These are phyloP conservation scores for Limnothrissa miodon DNA, from an alignment of 2,113 vertebrate species.

Conservation along the genomic window DNA sequence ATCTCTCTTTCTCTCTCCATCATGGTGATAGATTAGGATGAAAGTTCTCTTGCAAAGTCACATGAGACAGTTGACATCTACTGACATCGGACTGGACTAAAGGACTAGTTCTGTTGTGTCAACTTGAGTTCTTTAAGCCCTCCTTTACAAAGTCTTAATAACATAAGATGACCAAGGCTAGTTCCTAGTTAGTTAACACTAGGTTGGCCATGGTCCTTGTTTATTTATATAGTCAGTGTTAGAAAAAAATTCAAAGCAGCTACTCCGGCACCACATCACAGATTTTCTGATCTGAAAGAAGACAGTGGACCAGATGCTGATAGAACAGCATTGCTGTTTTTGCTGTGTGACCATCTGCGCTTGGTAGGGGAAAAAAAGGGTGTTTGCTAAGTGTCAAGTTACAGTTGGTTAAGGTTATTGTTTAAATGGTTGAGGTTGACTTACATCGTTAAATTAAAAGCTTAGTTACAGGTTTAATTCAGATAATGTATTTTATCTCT, in stretches of 20 bases:
- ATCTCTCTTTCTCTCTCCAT: not conserved
- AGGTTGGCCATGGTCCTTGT: not conserved
- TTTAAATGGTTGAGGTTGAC: not conserved
- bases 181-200: not conserved
- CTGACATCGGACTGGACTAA: not conserved
- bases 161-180: not conserved
- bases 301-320: constrained; percentile 13
- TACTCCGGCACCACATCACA: constrained; percentile 3
- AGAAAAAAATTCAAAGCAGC: constrained; percentile 1
- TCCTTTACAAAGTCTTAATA: not conserved
- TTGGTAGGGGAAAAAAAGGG: not conserved
- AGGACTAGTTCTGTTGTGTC: not conserved
- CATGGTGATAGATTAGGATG: not conserved
- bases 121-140: not conserved
- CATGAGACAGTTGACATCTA: not conserved
- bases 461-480: not conserved
- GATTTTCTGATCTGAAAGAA: not conserved
- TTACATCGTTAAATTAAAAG: not conserved
- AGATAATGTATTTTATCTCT: not conserved
- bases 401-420: not conserved
- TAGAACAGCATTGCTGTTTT: constrained; percentile 1
- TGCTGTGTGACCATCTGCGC: constrained; percentile 3
- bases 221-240: not conserved
- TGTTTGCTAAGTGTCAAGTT: not conserved
- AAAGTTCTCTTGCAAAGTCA: not conserved